These are phyloP conservation scores for Atta texana DNA, from an alignment of 1,140 invertebrate genomes.

Conservation along the genomic window DNA sequence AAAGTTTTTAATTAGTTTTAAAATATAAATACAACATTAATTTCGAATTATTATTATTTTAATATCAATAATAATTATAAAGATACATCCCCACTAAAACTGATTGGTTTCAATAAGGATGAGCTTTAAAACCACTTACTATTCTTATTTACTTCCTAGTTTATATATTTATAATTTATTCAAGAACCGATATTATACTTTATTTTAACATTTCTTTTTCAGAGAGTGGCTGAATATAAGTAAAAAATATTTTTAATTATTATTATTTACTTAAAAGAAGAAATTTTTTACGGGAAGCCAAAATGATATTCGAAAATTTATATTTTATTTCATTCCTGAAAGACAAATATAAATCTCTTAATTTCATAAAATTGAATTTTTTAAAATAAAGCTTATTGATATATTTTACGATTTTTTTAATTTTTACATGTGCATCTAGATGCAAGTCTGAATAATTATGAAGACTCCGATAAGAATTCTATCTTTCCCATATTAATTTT, in stretches of 20 bases:
- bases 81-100: no score
- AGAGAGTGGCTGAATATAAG: not conserved
- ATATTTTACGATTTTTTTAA: not conserved
- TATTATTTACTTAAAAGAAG: not conserved
- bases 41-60: not conserved
- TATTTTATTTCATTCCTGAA: not conserved
- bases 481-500: not conserved
- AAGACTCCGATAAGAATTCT: not conserved
- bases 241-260: not conserved
- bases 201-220: not conserved
- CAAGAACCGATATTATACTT: not conserved
- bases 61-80: conserved; percentile 1
- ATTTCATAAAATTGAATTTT: not conserved
- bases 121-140: no score
- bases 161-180: not conserved
- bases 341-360: not conserved
- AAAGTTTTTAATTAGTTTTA: not conserved
- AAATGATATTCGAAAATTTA: not conserved
- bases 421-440: not conserved
- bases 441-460: no score
- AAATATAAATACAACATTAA: not conserved
- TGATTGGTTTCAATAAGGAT: no score
- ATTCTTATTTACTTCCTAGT: not conserved
- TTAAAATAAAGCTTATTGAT: not conserved
- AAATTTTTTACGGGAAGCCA: not conserved